A percentile compares a stretch with the other conserved stretches of the same genome.
Conservation (phyloP, 2,797 vertebrate genomes). For the Tolypeutes matacus region DNA sequence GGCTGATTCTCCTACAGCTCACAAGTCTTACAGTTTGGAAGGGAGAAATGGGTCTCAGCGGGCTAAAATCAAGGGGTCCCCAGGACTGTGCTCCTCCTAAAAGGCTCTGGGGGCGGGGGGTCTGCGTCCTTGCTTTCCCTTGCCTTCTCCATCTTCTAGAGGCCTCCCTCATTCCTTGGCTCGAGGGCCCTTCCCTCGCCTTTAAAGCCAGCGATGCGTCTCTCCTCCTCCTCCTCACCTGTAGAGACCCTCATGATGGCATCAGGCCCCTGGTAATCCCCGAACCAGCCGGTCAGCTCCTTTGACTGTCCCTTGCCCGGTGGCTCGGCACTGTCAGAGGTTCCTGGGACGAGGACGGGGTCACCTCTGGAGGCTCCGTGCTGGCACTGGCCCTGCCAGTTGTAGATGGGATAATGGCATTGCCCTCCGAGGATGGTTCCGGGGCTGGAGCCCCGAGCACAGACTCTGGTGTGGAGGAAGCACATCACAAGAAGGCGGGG, state of each 20-base stretch:
- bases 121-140: neutral
- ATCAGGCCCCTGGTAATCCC: accelerated
- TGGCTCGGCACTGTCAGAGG: no score
- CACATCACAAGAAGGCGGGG: neutral
- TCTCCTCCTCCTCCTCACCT: neutral
- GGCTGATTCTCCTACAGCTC: neutral
- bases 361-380: no score
- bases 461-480: accelerated
- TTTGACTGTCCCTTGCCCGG: neutral
- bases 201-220: neutral
- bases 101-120: neutral
- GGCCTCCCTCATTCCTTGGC: no score
- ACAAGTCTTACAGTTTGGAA: neutral
- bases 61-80: neutral
- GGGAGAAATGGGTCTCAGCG: neutral
- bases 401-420: no score
- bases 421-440: neutral
- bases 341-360: no score
- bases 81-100: neutral
- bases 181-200: neutral
- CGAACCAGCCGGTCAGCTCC: accelerated
- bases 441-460: neutral
- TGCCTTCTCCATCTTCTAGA: neutral
- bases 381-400: no score
- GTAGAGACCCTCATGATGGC: neutral